Evolutionary conservation across 2,888 invertebrate genomes (phyloP).

Genomic region (Melanargia galathea): DNA sequence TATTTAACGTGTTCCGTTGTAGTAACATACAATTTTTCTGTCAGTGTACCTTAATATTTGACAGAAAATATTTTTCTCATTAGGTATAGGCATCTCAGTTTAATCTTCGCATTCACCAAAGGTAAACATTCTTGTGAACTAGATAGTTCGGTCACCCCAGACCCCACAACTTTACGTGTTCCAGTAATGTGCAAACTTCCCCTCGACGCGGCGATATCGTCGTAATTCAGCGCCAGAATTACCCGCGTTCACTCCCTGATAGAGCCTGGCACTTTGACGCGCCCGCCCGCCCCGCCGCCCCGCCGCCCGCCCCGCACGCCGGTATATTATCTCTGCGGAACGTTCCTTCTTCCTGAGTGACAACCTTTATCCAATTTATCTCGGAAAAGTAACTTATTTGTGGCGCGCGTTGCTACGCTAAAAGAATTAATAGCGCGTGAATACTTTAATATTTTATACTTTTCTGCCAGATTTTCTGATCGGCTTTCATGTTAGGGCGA

Average conservation of each 20-base stretch:
- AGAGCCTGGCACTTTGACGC: neutral
- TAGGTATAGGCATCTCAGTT: no score
- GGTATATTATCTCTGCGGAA: neutral
- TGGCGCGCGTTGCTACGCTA: neutral
- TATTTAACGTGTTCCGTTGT: no score
- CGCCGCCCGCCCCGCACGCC: neutral
- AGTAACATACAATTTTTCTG: no score
- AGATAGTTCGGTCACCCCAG: neutral
- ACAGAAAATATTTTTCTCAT: no score
- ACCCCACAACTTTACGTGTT: neutral
- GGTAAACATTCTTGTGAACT: neutral
- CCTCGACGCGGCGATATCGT: neutral
- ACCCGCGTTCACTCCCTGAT: neutral
- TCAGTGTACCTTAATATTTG: no score
- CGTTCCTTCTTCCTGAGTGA: neutral
- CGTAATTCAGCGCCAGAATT: neutral
- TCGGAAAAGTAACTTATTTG: neutral
- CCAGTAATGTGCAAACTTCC: conserved; percentile 6
- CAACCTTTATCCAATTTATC: conserved; percentile 10
- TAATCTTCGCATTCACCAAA: no score
- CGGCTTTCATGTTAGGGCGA: no score
- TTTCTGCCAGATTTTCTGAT: no score
- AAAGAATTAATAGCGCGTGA: neutral
- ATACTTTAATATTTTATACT: no score
- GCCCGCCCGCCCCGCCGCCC: neutral